A percentile compares a stretch with the other conserved stretches of the same genome.
Evolutionary conservation across 2,797 vertebrate genomes (phyloP).

Genomic region (Helicolenus hilgendorfi): DNA sequence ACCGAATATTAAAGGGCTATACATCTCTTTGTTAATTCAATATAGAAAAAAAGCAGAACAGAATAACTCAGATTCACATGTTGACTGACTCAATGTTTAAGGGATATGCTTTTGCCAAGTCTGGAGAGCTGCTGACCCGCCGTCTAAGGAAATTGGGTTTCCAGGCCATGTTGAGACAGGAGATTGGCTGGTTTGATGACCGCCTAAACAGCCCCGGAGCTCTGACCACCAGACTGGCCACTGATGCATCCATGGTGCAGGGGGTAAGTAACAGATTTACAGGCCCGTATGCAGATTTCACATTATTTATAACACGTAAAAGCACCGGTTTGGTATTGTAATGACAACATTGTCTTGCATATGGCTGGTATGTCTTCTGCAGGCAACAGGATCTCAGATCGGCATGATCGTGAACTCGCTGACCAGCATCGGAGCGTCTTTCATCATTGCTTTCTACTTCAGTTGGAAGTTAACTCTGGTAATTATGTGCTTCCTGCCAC

Average conservation of each 20-base stretch:
- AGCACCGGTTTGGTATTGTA: background rate
- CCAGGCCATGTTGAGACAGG: constrained; percentile 90
- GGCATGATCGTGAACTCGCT: constrained; percentile 91
- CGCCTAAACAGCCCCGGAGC: constrained; percentile 88
- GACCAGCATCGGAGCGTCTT: constrained; percentile 88
- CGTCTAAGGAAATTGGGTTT: constrained; percentile 89
- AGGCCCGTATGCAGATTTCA: background rate
- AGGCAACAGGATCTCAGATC: constrained; percentile 92
- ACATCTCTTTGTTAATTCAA: background rate
- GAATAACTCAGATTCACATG: background rate
- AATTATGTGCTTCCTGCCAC: constrained; percentile 89
- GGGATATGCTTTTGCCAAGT: constrained; percentile 90
- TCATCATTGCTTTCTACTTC: constrained; percentile 92
- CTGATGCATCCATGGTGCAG: constrained; percentile 92
- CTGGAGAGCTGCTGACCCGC: constrained; percentile 90
- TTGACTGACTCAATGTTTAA: constrained; percentile 49
- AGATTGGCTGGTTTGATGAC: constrained; percentile 91
- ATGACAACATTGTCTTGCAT: background rate
- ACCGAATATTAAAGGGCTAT: too few relatives aligned
- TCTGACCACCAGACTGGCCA: constrained; percentile 90
- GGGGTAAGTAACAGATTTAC: constrained; percentile 75
- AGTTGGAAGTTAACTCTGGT: constrained; percentile 92
- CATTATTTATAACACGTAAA: background rate
- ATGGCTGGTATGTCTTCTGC: constrained; percentile 18
- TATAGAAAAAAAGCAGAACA: background rate